Base-by-base conservation (phyloP, 1,140 invertebrate genomes). In the Atopsyche davidsoni region DNA sequence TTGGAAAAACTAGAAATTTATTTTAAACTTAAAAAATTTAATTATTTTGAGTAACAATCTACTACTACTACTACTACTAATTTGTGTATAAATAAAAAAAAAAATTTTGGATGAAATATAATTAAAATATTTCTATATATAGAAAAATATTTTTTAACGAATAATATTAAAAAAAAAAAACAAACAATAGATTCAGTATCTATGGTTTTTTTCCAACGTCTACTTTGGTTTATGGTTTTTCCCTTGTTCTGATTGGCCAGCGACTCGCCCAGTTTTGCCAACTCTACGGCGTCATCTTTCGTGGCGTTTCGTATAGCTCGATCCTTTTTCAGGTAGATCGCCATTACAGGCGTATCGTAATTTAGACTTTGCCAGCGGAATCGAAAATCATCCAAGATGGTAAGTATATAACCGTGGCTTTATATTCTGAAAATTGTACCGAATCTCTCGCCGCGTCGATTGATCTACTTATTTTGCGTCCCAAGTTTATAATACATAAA, bases 311-410 rank as follows among this genome's bases (percentile, higher is more conserved):
- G 45, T 28, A 38, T 38, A 39, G 34, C 57, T 69, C 66, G 65
- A 74, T 71, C 72, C 75, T 78, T 75, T 76, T 74, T 74, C 72
- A 82, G 80, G 82, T 81, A 44, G 81, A 84, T 82, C 83, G 85
- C 85, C 85, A 85, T 84, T 79, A 79, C 79, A 83, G 83, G 81
- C 82, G 83, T 82, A 83, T 83, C 77, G 81, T 84, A 72, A 78
- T 79, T 80, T 79, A 72, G 70, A 75, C 71, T 73, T 73, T 73
- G 70, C 73, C 73, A 75, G 77, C 67, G 75, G 78, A 81, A 88
- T 89, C 85, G 68, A 67, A 73, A 78, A 83, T 81, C 86, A 89
- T 88, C 86, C 83, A 87, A 83, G 71, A 89, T 89, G 86, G 86
- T 87, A 78, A 73, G 86, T 81, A 60, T 56, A 53, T 57, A 61